Conservation (phyloP, 2,797 vertebrate genomes). For the Choloepus didactylus region DNA sequence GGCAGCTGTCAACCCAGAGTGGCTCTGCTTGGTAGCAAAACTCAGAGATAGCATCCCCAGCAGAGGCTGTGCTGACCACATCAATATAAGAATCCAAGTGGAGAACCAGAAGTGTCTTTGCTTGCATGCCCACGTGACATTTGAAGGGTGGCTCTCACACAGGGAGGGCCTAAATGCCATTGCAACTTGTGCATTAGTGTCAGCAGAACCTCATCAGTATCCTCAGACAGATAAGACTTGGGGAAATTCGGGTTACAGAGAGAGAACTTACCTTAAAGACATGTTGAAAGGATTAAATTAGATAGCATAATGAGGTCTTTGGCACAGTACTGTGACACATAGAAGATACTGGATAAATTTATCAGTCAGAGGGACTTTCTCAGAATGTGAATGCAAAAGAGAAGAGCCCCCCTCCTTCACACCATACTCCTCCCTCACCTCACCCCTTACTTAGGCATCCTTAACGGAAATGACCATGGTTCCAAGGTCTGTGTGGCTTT, state of each 20-base stretch:
- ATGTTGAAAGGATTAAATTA: not conserved
- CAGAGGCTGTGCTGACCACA: not conserved
- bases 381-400: not conserved
- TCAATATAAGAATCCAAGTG: too few relatives aligned
- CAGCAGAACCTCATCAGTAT: not conserved
- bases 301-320: not conserved
- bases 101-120: not conserved
- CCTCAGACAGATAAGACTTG: not conserved
- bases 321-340: not conserved
- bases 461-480: not conserved
- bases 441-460: not conserved
- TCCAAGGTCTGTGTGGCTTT: not conserved
- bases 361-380: not conserved
- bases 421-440: not conserved
- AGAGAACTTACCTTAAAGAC: not conserved
- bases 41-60: not conserved
- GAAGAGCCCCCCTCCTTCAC: not conserved
- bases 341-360: not conserved
- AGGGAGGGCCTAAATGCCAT: not conserved
- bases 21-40: not conserved
- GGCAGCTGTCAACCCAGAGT: not conserved
- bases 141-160: not conserved
- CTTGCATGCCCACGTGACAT: not conserved
- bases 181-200: not conserved
- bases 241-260: not conserved